Evolutionary conservation across 2,113 vertebrate genomes (phyloP).

Genomic region (Hydrolagus affinis): DNA sequence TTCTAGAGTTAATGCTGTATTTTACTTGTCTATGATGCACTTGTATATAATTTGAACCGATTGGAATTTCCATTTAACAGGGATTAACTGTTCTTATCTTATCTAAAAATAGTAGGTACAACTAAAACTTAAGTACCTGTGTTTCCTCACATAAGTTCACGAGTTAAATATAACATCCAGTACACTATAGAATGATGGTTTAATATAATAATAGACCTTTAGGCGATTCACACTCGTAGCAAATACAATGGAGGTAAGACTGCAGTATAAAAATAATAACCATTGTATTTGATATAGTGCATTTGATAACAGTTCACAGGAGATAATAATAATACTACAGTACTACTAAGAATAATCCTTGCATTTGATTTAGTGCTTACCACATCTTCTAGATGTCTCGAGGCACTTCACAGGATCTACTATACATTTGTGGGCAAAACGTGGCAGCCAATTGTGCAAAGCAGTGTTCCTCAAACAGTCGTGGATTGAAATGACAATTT

Average conservation of each 20-base stretch:
- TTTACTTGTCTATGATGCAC: not conserved
- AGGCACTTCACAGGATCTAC: too few relatives aligned
- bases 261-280: not conserved
- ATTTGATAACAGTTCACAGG: constrained; percentile 44
- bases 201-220: not conserved
- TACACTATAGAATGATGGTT: not conserved
- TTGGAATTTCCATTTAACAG: not conserved
- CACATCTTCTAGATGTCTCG: too few relatives aligned
- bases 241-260: not conserved
- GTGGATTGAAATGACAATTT: too few relatives aligned
- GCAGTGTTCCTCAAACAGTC: too few relatives aligned
- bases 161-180: not conserved
- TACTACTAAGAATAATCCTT: too few relatives aligned
- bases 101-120: not conserved
- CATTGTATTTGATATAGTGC: too few relatives aligned
- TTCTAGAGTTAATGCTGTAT: too few relatives aligned
- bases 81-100: not conserved
- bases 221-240: not conserved
- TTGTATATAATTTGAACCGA: not conserved
- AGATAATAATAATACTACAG: constrained; percentile 51
- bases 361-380: too few relatives aligned
- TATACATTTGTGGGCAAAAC: too few relatives aligned
- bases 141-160: constrained; percentile 2
- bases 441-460: too few relatives aligned
- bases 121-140: not conserved